Conservation (phyloP, 2,888 invertebrate genomes). For the Digitonthophagus gazella region DNA sequence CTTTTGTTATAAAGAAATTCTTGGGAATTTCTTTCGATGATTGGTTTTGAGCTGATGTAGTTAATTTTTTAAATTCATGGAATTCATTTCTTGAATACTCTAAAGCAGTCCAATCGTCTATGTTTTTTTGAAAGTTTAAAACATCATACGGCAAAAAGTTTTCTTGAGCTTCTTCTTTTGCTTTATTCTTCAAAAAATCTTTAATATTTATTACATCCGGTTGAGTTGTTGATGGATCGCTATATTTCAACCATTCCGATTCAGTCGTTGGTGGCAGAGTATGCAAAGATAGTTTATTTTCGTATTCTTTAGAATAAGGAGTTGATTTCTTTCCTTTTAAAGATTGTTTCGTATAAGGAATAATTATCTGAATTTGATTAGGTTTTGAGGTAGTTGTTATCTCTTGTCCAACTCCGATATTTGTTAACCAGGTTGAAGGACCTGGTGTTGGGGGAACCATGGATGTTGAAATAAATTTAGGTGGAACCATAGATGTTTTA, state of each 20-base stretch:
- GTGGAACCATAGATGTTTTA: conserved; percentile 17
- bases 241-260: conserved; percentile 45
- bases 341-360: conserved; percentile 63
- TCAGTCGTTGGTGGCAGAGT: conserved; percentile 42
- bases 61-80: neutral
- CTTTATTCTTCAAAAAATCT: conserved; percentile 49
- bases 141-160: conserved; percentile 61
- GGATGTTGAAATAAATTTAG: conserved; percentile 32
- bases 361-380: conserved; percentile 74
- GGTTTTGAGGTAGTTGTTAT: conserved; percentile 49
- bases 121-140: conserved; percentile 74
- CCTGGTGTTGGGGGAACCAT: conserved; percentile 40
- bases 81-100: conserved; percentile 57
- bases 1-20: conserved; percentile 69
- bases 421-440: conserved; percentile 41
- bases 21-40: conserved; percentile 75
- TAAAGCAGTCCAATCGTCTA: conserved; percentile 82
- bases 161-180: conserved; percentile 30
- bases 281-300: conserved; percentile 38
- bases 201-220: conserved; percentile 53
- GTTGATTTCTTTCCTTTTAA: conserved; percentile 55
- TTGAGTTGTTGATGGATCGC: conserved; percentile 48
- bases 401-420: conserved; percentile 28
- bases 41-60: conserved; percentile 38
- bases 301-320: conserved; percentile 35